These are phyloP conservation scores for Oryzias dopingdopingensis DNA, from an alignment of 2,797 vertebrate species.

Conservation along the genomic window DNA sequence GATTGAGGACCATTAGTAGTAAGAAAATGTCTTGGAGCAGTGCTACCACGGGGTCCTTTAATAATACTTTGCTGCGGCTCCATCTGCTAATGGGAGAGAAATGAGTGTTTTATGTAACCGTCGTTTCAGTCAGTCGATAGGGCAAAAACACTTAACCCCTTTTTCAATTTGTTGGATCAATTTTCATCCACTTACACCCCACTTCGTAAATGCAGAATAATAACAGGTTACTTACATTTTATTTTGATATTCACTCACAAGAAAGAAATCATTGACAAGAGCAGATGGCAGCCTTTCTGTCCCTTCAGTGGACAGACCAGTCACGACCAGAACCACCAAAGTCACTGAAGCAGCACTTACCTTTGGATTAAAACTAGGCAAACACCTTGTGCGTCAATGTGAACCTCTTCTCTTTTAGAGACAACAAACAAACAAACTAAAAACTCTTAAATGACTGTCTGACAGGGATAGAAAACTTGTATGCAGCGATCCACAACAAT, in stretches of 20 bases:
- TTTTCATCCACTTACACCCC: slow-evolving; percentile 91
- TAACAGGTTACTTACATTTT: slow-evolving; percentile 92
- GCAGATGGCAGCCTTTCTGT: slow-evolving; percentile 72
- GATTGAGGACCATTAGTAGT: slow-evolving; percentile 70
- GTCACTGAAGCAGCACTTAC: slow-evolving; percentile 86
- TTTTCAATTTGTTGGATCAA: slow-evolving; percentile 93
- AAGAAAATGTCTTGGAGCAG: slow-evolving; percentile 73
- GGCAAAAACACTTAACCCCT: slow-evolving; percentile 87
- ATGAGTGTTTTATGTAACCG: slow-evolving; percentile 88
- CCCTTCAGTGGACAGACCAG: slow-evolving; percentile 70
- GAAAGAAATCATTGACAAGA: slow-evolving; percentile 82
- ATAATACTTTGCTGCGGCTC: slow-evolving; percentile 82
- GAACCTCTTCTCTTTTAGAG: slow-evolving; percentile 78
- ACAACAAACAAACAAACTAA: slow-evolving; percentile 61
- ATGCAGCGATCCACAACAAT: slow-evolving; percentile 81
- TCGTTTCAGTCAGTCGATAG: slow-evolving; percentile 90
- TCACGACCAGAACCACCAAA: slow-evolving; percentile 82
- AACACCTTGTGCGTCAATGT: slow-evolving; percentile 83
- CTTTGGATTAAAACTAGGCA: slow-evolving; percentile 85
- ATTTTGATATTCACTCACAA: slow-evolving; percentile 89
- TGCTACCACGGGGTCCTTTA: slow-evolving; percentile 76
- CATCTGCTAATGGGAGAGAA: slow-evolving; percentile 91
- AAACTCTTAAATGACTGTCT: slow-evolving; percentile 60
- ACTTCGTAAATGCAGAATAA: slow-evolving; percentile 91
- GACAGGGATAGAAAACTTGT: slow-evolving; percentile 55